Conservation (phyloP, 2,888 invertebrate species). For the Eilema griseolum region DNA sequence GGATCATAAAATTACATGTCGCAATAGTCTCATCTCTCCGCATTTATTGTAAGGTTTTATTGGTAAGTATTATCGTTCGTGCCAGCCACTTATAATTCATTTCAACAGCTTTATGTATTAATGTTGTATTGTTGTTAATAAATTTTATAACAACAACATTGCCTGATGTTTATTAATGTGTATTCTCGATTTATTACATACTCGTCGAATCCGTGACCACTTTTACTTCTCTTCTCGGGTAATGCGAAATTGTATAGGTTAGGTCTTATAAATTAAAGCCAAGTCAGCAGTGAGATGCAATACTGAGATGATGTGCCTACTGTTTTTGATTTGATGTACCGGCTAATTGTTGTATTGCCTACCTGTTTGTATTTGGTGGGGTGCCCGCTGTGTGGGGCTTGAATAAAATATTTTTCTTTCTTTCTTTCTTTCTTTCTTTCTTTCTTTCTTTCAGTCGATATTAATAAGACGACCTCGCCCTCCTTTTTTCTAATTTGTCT, state of each 20-base stretch:
- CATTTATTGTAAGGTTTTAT: conserved; percentile 18
- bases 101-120: conserved; percentile 58
- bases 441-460: too few relatives aligned
- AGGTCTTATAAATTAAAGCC: conserved; percentile 6
- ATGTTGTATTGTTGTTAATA: conserved; percentile 60
- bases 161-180: conserved; percentile 55
- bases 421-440: too few relatives aligned
- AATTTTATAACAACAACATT: conserved; percentile 54
- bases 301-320: too few relatives aligned
- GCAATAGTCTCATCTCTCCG: conserved; percentile 4
- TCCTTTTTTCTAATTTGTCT: too few relatives aligned
- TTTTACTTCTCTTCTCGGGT: conserved; percentile 38
- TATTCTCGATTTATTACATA: conserved; percentile 34
- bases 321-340: too few relatives aligned
- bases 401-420: too few relatives aligned
- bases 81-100: conserved; percentile 70
- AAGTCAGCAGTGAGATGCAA: too few relatives aligned
- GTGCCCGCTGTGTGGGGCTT: too few relatives aligned
- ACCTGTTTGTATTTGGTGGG: too few relatives aligned
- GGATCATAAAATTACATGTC: conserved; percentile 13
- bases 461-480: too few relatives aligned
- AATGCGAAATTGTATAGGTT: conserved; percentile 15
- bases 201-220: conserved; percentile 18
- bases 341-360: too few relatives aligned
- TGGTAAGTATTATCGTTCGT: conserved; percentile 52